Base-by-base conservation (phyloP, 2,113 vertebrate genomes). In the Strix uralensis region DNA sequence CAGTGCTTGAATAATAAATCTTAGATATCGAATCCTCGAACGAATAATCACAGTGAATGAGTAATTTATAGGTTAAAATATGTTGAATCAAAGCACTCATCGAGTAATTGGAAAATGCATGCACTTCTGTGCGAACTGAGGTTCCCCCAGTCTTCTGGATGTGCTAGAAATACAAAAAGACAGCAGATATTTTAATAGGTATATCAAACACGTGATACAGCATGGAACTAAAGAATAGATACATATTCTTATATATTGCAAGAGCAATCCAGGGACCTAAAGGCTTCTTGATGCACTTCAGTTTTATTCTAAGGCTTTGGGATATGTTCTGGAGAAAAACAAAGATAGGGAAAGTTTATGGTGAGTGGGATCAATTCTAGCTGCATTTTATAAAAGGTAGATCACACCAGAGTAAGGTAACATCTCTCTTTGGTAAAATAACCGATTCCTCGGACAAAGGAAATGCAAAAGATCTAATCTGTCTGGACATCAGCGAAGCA, bases 101-200 rank as follows among this genome's bases (percentile, higher is more conserved):
- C 1, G 29, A 82, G 81, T 79, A 79, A 82, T 94, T 85, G 89
- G 86, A 85, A 89, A 95, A 73, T 63, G 58, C 71, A 77, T 6
- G 14, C 0, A 2, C 34, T 90, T 85, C 38, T 80, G 46, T 52
- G 71, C 0, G 8, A 85, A 62, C 32, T 11, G 58, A 88, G 66
- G 67, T 77, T 86, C 51, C 52, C 14, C 18, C 49, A 46, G 62
- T 49, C 79, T 90, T 82, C 9, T 58, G 58, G 74, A 90, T 82
- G 70, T 54, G 54, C 88, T 54, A 70, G 71, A 88, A 91, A 86
- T 55, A 62, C 1, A 2, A 73, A 95, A 81, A 3, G 51, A 71
- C 42, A 71, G 88, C 71, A 90, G 86, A 94, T 70, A 93, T 94
- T 95, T 88, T 90, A 93, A 93, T 59, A 92, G 79, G n/a, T 42